A percentile compares a stretch with the other conserved stretches of the same genome.
Evolutionary conservation across 2,888 invertebrate genomes (phyloP).

Genomic region (Rhyacophila evoluta): DNA sequence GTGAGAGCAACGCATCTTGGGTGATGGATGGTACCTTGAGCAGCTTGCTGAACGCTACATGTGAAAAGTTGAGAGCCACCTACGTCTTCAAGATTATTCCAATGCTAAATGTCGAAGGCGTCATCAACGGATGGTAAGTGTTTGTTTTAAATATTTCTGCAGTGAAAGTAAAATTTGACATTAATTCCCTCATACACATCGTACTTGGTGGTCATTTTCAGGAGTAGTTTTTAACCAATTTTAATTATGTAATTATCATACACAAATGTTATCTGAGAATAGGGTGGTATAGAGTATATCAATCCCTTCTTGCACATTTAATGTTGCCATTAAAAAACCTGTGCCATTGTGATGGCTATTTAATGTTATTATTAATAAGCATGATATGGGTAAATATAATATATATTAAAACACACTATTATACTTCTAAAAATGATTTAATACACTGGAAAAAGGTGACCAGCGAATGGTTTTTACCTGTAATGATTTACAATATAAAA

Average conservation of each 20-base stretch:
- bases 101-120: slow-evolving; percentile 91
- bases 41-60: slow-evolving; percentile 73
- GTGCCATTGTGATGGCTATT: too few species aligned
- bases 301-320: too few species aligned
- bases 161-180: too few species aligned
- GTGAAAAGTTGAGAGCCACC: slow-evolving; percentile 74
- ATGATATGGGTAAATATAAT: too few species aligned
- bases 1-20: slow-evolving; percentile 91
- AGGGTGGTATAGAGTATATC: too few species aligned
- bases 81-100: slow-evolving; percentile 89
- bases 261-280: too few species aligned
- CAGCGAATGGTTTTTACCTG: not conserved
- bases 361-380: too few species aligned
- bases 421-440: slow-evolving; percentile 18
- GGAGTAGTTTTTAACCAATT: too few species aligned
- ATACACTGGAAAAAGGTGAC: not conserved
- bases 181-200: too few species aligned
- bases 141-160: not conserved
- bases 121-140: slow-evolving; percentile 86
- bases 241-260: too few species aligned
- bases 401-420: not conserved
- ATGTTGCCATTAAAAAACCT: too few species aligned
- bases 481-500: slow-evolving; percentile 13
- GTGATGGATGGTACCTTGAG: slow-evolving; percentile 86
- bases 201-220: too few species aligned